A percentile compares a stretch with the other conserved stretches of the same genome.
Conservation (phyloP, 2,888 invertebrate species). For the Nemotelus nigrinus region DNA sequence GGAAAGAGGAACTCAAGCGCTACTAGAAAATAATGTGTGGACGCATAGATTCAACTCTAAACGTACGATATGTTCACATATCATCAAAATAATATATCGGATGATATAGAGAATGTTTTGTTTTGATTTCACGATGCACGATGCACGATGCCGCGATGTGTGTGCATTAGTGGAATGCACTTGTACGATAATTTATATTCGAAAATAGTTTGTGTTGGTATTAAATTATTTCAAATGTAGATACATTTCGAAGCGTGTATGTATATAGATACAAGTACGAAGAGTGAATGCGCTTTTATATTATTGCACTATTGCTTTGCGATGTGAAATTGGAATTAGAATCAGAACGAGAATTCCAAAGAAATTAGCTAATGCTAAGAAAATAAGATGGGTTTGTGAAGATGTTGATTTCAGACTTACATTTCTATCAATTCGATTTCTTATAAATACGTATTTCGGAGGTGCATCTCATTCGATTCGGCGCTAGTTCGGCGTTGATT, state of each 20-base stretch:
- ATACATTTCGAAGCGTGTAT: too few relatives aligned
- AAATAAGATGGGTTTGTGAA: background rate
- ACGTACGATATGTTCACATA: constrained; percentile 13
- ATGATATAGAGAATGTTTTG: constrained; percentile 26
- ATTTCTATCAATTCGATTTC: too few relatives aligned
- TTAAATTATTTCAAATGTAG: background rate
- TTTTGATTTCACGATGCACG: constrained; percentile 22
- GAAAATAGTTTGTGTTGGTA: constrained; percentile 31
- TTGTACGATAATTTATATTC: constrained; percentile 32
- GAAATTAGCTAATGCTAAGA: constrained; percentile 6
- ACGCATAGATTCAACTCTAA: background rate
- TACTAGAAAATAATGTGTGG: too few relatives aligned
- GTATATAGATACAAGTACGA: too few relatives aligned
- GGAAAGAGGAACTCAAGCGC: too few relatives aligned
- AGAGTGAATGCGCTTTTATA: too few relatives aligned
- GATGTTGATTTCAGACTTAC: too few relatives aligned
- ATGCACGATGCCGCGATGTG: background rate
- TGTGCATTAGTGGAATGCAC: constrained; percentile 35
- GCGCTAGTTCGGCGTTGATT: too few relatives aligned
- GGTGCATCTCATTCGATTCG: too few relatives aligned
- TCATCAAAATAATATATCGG: constrained; percentile 28
- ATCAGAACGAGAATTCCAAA: background rate
- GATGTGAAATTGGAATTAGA: background rate
- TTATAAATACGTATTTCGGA: too few relatives aligned
- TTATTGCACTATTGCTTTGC: too few relatives aligned